Conservation (phyloP, 2,888 invertebrate species). For the Augochlorella aurata region DNA sequence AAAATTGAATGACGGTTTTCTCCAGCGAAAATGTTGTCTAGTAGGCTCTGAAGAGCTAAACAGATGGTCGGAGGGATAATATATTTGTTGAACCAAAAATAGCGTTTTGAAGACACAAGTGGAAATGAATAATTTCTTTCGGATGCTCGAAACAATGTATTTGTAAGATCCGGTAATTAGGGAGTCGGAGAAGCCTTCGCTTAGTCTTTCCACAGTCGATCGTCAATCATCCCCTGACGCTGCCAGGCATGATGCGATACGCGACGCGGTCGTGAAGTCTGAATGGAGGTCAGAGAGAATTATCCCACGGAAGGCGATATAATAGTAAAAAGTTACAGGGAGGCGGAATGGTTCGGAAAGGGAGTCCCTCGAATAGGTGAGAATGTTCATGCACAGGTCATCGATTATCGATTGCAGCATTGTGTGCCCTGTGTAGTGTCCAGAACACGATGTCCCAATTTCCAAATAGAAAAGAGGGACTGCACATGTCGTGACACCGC, state of each 20-base stretch:
- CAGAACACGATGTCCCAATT: slow-evolving; percentile 67
- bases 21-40: too few species aligned
- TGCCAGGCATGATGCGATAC: not conserved
- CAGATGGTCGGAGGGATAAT: not conserved
- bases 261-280: not conserved
- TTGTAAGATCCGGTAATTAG: not conserved
- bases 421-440: slow-evolving; percentile 28
- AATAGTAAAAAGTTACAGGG: not conserved
- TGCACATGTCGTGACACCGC: slow-evolving; percentile 23
- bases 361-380: slow-evolving; percentile 30
- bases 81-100: not conserved
- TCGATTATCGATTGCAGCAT: slow-evolving; percentile 58
- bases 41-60: not conserved
- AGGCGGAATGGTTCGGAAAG: slow-evolving; percentile 8
- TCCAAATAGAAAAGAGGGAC: slow-evolving; percentile 54
- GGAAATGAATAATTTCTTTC: not conserved
- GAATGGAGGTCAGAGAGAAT: not conserved
- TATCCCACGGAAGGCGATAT: not conserved
- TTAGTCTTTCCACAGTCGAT: not conserved
- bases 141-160: not conserved
- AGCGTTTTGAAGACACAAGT: not conserved
- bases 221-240: not conserved
- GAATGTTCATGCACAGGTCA: slow-evolving; percentile 49
- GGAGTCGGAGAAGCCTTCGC: not conserved
- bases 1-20: too few species aligned